Evolutionary conservation across 2,113 vertebrate species (phyloP).

Genomic region (Aphyosemion australe): DNA sequence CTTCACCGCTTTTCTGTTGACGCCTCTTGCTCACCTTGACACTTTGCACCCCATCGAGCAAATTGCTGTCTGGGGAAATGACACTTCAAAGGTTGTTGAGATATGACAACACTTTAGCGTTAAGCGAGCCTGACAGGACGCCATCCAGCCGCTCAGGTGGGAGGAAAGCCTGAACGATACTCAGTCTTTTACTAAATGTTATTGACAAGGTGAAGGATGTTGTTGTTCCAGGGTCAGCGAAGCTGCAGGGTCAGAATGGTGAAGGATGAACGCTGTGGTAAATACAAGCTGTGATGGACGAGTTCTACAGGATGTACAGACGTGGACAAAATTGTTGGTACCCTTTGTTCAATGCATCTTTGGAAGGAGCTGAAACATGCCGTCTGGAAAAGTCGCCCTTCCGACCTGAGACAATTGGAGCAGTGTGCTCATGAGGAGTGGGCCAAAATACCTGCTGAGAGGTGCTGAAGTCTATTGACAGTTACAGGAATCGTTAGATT

Average conservation of each 20-base stretch:
- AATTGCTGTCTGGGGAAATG: slow-evolving; percentile 32
- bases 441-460: no score
- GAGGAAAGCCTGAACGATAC: background rate
- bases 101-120: slow-evolving; percentile 1
- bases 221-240: background rate
- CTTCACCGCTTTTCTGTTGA: slow-evolving; percentile 25
- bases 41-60: slow-evolving; percentile 37
- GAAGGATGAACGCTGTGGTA: background rate
- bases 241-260: background rate
- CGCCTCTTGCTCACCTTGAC: slow-evolving; percentile 10
- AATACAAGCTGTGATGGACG: no score
- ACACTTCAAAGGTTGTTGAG: slow-evolving; percentile 30
- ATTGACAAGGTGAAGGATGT: background rate
- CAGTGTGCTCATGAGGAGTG: no score
- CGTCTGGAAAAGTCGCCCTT: no score
- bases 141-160: background rate
- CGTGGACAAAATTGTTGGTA: no score
- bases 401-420: no score
- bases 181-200: background rate
- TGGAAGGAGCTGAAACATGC: no score
- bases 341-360: no score
- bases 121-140: slow-evolving; percentile 1
- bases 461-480: no score
- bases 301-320: no score
- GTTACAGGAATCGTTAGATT: no score